Percentiles rank a stretch among this genome's conserved stretches.
Conservation (phyloP, 1,140 invertebrate species). For the Megathymus violae region DNA sequence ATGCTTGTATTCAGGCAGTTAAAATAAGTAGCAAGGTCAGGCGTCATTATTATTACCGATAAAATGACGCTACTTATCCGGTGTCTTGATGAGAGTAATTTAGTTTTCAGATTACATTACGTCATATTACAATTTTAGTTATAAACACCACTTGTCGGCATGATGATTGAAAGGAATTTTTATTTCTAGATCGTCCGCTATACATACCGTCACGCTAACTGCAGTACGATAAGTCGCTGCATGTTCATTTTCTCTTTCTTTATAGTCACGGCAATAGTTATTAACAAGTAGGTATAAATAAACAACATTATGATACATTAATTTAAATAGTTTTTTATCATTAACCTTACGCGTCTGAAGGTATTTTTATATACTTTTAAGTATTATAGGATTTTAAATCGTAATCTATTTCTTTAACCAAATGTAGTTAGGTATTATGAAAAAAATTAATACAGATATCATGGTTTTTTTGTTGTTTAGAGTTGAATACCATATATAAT, state of each 20-base stretch:
- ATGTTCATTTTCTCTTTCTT: constrained; percentile 30
- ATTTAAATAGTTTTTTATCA: too few species aligned
- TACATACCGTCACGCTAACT: constrained; percentile 26
- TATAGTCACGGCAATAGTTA: background rate
- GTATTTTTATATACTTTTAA: too few species aligned
- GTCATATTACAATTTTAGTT: background rate
- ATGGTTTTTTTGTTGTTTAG: too few species aligned
- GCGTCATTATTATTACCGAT: constrained; percentile 57
- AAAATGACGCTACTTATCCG: constrained; percentile 29
- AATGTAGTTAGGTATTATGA: too few species aligned
- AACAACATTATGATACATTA: too few species aligned
- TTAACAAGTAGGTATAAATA: too few species aligned
- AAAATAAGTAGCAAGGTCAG: constrained; percentile 62
- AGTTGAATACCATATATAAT: too few species aligned
- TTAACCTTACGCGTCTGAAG: too few species aligned
- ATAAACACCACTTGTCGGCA: constrained; percentile 3
- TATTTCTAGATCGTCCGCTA: constrained; percentile 34
- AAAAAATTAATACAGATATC: too few species aligned
- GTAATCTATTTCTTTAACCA: too few species aligned
- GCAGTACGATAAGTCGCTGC: constrained; percentile 11
- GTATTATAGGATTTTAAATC: too few species aligned
- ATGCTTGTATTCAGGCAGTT: constrained; percentile 66
- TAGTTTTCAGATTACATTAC: background rate
- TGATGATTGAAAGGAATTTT: constrained; percentile 41
- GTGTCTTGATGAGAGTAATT: constrained; percentile 11